Conservation (phyloP, 1,140 invertebrate species). For the Lasaia peninsularis region DNA sequence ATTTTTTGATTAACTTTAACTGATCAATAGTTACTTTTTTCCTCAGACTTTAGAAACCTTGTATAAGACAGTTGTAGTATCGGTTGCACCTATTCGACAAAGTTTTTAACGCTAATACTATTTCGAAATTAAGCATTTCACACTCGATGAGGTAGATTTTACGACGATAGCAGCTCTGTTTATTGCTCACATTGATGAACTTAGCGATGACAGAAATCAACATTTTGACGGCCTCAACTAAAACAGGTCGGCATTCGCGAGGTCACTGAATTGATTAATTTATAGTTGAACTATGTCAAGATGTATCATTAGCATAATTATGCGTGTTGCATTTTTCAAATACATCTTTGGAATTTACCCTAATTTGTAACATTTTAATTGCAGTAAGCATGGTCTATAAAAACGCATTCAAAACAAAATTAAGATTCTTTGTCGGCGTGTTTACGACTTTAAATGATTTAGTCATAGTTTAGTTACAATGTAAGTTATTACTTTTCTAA, state of each 20-base stretch:
- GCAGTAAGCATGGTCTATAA: not conserved
- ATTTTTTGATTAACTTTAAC: too few relatives aligned
- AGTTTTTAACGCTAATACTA: too few relatives aligned
- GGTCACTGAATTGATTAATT: not conserved
- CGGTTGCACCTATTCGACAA: too few relatives aligned
- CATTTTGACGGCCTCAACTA: not conserved
- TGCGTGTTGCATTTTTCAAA: not conserved
- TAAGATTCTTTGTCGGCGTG: not conserved
- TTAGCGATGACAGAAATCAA: not conserved
- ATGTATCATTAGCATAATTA: not conserved
- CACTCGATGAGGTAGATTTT: too few relatives aligned
- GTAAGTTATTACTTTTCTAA: too few relatives aligned
- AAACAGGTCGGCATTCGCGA: not conserved
- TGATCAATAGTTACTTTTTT: too few relatives aligned
- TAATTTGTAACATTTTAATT: slow-evolving; percentile 3
- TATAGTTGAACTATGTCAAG: slow-evolving; percentile 3
- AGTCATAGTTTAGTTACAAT: too few relatives aligned
- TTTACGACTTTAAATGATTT: not conserved
- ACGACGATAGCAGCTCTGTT: too few relatives aligned
- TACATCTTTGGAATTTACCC: not conserved
- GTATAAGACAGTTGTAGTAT: too few relatives aligned
- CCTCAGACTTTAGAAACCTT: too few relatives aligned
- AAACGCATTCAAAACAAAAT: not conserved
- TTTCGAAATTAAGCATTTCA: too few relatives aligned
- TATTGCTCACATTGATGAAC: not conserved